phyloP scores from a whole-genome alignment of 2,888 invertebrate genomes.

The Monochamus alternatus region DNA sequence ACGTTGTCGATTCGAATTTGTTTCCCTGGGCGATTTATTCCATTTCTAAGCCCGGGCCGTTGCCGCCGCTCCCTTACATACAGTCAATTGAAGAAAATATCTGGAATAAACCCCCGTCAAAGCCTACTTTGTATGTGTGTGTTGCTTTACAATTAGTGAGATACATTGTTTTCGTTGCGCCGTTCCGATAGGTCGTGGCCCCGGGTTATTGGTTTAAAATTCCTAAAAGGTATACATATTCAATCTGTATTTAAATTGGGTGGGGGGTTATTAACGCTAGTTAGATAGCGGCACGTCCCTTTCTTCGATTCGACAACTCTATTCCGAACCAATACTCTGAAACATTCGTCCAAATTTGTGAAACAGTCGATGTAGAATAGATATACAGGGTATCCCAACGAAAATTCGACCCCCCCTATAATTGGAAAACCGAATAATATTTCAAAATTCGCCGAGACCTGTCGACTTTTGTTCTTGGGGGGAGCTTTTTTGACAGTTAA shows the following conservation, averaged over 20 bases:
- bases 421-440: no score
- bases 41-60: slow-evolving; percentile 50
- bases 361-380: no score
- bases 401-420: no score
- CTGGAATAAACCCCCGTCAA: slow-evolving; percentile 50
- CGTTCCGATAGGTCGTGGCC: slow-evolving; percentile 53
- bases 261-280: slow-evolving; percentile 7
- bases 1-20: slow-evolving; percentile 68
- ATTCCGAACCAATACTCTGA: no score
- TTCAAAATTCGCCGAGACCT: no score
- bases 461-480: no score
- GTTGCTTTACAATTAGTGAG: slow-evolving; percentile 57
- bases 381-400: no score
- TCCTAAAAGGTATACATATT: slow-evolving; percentile 49
- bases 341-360: no score
- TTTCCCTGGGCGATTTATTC: slow-evolving; percentile 57
- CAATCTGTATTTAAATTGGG: slow-evolving; percentile 46
- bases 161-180: slow-evolving; percentile 53
- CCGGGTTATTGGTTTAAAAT: slow-evolving; percentile 53
- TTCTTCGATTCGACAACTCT: no score
- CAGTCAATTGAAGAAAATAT: slow-evolving; percentile 56
- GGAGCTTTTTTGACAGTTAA: no score
- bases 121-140: slow-evolving; percentile 54
- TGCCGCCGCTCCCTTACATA: slow-evolving; percentile 29
- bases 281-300: slow-evolving; percentile 7